Evolutionary conservation across 2,113 vertebrate genomes (phyloP), one percentile per base, ranked within the genome.

Genomic region (Machaerirhynchus nigripectus): DNA sequence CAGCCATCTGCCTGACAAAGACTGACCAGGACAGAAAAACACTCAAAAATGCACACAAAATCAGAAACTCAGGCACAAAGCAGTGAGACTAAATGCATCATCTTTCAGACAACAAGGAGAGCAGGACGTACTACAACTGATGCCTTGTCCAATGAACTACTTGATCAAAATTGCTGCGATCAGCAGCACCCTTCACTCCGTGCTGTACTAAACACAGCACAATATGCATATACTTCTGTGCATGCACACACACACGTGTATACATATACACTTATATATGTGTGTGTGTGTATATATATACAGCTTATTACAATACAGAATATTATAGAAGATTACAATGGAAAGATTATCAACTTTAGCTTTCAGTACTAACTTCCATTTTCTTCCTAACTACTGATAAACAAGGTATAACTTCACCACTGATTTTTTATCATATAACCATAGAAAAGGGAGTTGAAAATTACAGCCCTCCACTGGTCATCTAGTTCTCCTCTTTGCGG

Each of bases 121-220:
- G 22, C 15, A 69, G 19, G 4, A 56, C 0, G 0, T 22, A 49
- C 26, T 67, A 35, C 31, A 49, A 22, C 4, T 1, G 0, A 50
- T 46, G 44, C 18, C 26, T 59, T 68, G 10, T 33, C 33, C 49
- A 64, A 4, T 19, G 7, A 93, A 56, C 10, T 23, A 64, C 35
- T 14, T 44, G 42, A 69, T 42, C 50, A 42, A 8, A 39, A 73
- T 3, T 33, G 40, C 26, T 68, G 33, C 53, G 60, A 55, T 23
- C 59, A 80, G 53, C 35, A 87, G 50, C 28, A 46, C 13, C 15
- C 22, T 73, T 71, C 42, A 73, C 10, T 23, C 20, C 8, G 10
- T 20, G 15, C 15, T 26, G 22, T 31, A 56, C 22, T 39, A 82
- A 52, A 82, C 44, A 47, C 27, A 83, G 14, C 65, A 40, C 22